Base-by-base conservation (phyloP, 2,888 invertebrate genomes). In the Drosophila prostipennis region DNA sequence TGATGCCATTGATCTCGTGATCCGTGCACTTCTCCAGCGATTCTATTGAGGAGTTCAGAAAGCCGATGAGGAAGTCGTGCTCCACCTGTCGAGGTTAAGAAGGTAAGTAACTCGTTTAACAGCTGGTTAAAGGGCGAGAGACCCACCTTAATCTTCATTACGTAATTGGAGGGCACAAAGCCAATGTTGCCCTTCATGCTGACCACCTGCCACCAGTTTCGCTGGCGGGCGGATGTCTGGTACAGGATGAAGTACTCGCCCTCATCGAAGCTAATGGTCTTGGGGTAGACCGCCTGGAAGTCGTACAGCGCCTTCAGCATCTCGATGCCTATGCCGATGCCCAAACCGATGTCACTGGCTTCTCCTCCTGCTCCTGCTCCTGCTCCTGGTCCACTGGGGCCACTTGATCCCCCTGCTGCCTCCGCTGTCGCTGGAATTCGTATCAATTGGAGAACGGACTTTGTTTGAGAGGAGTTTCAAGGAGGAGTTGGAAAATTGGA, bases 161-260 rank as follows among this genome's bases (percentile, higher is more conserved):
- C 96, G 92, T 97, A 97, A 93, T 97, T 97, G 54, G 96, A 96
- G 69, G 97, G 97, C 78, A 97, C 96, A 89, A 96, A 97, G 55
- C 97, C 97, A 78, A 96, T 94, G 91, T 96, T 95, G 81, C 96
- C 97, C 90, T 94, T 94, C 91, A 94, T 95, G 92, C 96, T 96
- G 79, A 96, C 95, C 52, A 97, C 96, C 93, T 96, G 96, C 96
- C 96, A 97, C 97, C 96, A 97, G 90, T 97, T 96, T 55, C 91
- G 82, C 90, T 96, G 96, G 87, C 96, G 96, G 4, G 95, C 95
- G 74, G 95, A 95, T 23, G 94, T 95, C 90, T 96, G 96, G 87
- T 96, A 95, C 19, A 97, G 92, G 82, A 96, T 95, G 91, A 97
- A 97, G 90, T 94, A 95, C 90, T 97, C 96, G 72, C 96, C 96